Evolutionary conservation across 1,140 invertebrate species (phyloP).

Genomic region (Drosophila ananassae): DNA sequence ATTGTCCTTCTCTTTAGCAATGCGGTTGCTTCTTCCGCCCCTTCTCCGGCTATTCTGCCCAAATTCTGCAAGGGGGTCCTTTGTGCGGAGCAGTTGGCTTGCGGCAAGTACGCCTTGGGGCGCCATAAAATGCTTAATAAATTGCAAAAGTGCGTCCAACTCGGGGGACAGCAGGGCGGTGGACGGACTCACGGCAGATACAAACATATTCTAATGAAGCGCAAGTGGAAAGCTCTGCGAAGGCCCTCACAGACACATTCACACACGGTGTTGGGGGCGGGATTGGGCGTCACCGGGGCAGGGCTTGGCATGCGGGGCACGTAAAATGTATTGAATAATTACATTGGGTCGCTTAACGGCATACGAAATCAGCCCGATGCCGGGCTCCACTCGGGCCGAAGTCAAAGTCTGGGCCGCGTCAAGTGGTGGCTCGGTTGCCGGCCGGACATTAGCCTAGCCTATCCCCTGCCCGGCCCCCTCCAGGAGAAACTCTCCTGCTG

Average conservation of each 20-base stretch:
- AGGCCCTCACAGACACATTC: constrained; percentile 21
- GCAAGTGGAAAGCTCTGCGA: constrained; percentile 40
- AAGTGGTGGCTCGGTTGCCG: constrained; percentile 44
- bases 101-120: constrained; percentile 72
- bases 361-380: constrained; percentile 64
- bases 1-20: constrained; percentile 42
- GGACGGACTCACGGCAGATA: constrained; percentile 38
- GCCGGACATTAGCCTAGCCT: constrained; percentile 55
- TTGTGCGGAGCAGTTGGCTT: constrained; percentile 43
- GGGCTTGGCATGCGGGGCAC: constrained; percentile 64
- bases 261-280: background rate
- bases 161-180: constrained; percentile 18
- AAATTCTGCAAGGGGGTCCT: constrained; percentile 9
- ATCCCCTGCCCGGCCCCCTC: background rate
- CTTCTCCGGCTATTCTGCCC: constrained; percentile 1
- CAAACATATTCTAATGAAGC: constrained; percentile 74
- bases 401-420: constrained; percentile 26
- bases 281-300: constrained; percentile 36
- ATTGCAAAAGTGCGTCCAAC: constrained; percentile 72
- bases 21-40: background rate
- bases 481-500: constrained; percentile 23
- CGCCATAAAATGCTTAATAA: constrained; percentile 82
- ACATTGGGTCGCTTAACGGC: constrained; percentile 73
- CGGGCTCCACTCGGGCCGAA: constrained; percentile 8
- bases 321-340: constrained; percentile 83